phyloP scores from a whole-genome alignment of 1,140 invertebrate genomes.

The Portunus trituberculatus region DNA sequence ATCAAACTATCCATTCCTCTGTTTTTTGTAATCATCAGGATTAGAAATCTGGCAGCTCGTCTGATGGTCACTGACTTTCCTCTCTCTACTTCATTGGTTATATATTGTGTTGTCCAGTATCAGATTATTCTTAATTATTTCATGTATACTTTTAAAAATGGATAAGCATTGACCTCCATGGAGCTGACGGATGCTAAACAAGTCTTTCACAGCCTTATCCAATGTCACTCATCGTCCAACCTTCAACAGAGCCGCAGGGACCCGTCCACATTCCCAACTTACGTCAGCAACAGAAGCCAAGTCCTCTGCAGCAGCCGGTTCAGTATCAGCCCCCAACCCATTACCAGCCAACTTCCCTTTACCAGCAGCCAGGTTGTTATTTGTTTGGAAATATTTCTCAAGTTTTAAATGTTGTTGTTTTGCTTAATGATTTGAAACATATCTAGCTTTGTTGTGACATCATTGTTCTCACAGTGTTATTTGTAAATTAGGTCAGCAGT shows the following conservation, averaged over 20 bases:
- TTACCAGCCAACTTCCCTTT: constrained; percentile 32
- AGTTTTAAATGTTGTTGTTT: neutral
- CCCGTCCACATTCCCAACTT: constrained; percentile 70
- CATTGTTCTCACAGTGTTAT: no score
- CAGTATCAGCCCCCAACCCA: constrained; percentile 35
- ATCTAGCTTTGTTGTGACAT: neutral
- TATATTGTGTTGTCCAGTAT: neutral
- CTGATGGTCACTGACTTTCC: neutral
- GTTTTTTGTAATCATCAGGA: neutral
- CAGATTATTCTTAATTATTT: neutral
- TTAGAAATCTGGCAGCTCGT: neutral
- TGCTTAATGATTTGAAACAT: no score
- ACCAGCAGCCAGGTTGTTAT: constrained; percentile 52
- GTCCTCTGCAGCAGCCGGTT: constrained; percentile 16
- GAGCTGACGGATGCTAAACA: constrained; percentile 5
- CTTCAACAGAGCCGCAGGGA: constrained; percentile 71
- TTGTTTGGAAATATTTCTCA: neutral
- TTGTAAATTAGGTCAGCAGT: no score
- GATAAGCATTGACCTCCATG: neutral
- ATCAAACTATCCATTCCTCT: no score
- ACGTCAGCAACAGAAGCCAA: constrained; percentile 50
- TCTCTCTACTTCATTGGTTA: neutral
- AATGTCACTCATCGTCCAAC: neutral
- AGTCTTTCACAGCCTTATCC: neutral
- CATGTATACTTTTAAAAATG: neutral